These are phyloP conservation scores for Galago senegalensis DNA, from an alignment of 2,797 vertebrate genomes.

Conservation along the genomic window DNA sequence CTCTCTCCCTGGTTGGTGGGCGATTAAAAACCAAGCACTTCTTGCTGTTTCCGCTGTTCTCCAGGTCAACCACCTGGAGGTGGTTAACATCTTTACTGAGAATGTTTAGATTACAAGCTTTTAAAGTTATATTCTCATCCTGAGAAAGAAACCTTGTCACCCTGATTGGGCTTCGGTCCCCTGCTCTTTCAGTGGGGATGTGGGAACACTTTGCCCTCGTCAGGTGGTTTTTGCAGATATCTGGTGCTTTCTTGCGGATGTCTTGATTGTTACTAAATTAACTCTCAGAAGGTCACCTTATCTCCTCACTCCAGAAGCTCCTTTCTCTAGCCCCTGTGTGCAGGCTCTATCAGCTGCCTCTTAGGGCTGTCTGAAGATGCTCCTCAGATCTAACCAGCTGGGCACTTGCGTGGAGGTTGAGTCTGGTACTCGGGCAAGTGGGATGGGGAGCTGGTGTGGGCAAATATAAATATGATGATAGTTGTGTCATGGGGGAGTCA, in stretches of 20 bases:
- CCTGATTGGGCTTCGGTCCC: background rate
- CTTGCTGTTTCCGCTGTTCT: background rate
- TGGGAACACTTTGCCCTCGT: background rate
- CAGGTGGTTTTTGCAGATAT: conserved; percentile 64
- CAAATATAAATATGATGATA: conserved; percentile 19
- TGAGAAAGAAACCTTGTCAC: background rate
- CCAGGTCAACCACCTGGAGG: background rate
- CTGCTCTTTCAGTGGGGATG: background rate
- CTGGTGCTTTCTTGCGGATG: background rate
- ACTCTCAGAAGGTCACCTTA: conserved; percentile 76
- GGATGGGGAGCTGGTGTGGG: background rate
- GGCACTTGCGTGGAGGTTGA: background rate
- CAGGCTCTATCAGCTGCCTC: background rate
- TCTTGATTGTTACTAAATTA: conserved; percentile 75
- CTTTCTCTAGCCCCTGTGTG: conserved; percentile 20
- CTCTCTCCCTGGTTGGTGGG: background rate
- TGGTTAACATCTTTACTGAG: background rate
- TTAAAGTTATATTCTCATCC: conserved; percentile 51
- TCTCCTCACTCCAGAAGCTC: conserved; percentile 68
- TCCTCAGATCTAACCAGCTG: background rate
- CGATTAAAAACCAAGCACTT: background rate
- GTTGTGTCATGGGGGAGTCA: background rate
- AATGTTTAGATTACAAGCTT: conserved; percentile 3
- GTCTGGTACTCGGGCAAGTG: background rate
- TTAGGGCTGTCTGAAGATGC: conserved; percentile 11